These are phyloP conservation scores for Phocides pigmalion DNA, from an alignment of 1,140 invertebrate species.

Conservation along the genomic window DNA sequence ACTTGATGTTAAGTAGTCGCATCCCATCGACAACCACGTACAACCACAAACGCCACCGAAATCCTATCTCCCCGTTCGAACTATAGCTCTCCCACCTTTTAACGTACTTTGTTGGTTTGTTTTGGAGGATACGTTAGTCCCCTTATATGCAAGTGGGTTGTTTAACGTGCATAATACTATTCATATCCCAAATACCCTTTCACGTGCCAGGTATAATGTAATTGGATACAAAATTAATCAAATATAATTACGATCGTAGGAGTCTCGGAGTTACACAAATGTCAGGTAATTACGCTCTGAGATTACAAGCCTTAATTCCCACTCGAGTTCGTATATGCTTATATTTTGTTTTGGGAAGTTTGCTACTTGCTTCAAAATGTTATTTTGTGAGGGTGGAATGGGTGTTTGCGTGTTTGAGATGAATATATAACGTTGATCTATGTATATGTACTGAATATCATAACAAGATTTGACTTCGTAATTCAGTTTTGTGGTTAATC, in stretches of 20 bases:
- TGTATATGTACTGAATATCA: background rate
- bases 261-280: constrained; percentile 22
- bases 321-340: constrained; percentile 7
- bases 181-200: background rate
- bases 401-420: background rate
- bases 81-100: too few species aligned
- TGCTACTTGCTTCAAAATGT: constrained; percentile 14
- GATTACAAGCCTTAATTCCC: constrained; percentile 22
- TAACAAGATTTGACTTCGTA: background rate
- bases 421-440: constrained; percentile 2
- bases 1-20: too few species aligned
- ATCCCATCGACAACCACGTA: too few species aligned
- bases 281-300: constrained; percentile 25
- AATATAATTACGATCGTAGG: constrained; percentile 12
- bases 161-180: too few species aligned
- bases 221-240: constrained; percentile 17
- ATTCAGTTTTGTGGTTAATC: too few species aligned
- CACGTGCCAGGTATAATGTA: background rate
- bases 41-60: too few species aligned
- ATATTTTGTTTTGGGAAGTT: constrained; percentile 18
- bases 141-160: too few species aligned
- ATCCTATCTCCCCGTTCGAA: too few species aligned
- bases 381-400: constrained; percentile 9
- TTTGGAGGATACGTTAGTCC: too few species aligned
- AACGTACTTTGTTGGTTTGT: too few species aligned